phyloP scores from a whole-genome alignment of 2,888 invertebrate species.

The Gibbula magus region DNA sequence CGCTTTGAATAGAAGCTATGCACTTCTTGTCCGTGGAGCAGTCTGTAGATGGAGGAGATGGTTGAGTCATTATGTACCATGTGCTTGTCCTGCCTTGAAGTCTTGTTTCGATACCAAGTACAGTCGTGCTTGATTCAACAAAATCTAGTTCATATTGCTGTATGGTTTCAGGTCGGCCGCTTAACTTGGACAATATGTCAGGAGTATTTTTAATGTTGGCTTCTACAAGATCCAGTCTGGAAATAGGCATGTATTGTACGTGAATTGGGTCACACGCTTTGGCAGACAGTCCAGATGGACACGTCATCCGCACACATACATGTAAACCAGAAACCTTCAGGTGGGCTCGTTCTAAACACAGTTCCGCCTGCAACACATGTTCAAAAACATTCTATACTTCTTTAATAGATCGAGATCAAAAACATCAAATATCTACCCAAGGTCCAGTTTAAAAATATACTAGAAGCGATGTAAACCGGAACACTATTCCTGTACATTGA shows the following conservation, averaged over 20 bases:
- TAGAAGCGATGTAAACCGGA: no score
- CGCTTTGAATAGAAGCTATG: neutral
- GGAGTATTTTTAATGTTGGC: neutral
- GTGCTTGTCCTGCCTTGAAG: neutral
- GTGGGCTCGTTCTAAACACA: neutral
- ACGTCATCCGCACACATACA: neutral
- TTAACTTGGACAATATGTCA: neutral
- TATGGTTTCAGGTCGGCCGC: neutral
- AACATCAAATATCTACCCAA: no score
- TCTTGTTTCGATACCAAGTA: neutral
- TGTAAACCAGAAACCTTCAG: neutral
- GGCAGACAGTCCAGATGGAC: neutral
- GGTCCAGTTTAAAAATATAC: no score
- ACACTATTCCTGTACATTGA: no score
- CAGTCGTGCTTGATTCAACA: neutral
- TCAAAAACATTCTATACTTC: neutral
- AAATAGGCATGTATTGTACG: no score
- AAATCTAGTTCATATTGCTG: constrained; percentile 12
- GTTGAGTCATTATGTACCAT: constrained; percentile 24
- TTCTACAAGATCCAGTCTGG: neutral
- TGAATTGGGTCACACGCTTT: neutral
- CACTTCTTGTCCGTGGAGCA: neutral
- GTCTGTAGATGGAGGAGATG: neutral
- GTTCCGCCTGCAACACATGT: neutral
- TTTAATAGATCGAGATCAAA: no score